phyloP scores from a whole-genome alignment of 2,113 vertebrate genomes.

The Balaeniceps rex region DNA sequence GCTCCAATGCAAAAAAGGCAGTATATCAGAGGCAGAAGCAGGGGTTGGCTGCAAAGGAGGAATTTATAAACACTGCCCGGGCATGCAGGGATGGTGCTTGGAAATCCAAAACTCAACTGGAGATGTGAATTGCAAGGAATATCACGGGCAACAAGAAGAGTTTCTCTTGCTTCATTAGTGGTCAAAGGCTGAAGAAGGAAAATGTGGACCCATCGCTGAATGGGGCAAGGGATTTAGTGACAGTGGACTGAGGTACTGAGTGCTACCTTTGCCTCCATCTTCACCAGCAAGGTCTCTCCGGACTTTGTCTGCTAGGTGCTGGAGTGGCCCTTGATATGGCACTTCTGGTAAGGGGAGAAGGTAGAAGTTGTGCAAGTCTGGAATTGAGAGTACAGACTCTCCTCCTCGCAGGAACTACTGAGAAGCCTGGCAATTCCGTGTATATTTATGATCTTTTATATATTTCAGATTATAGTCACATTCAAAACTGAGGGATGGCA shows the following conservation, averaged over 20 bases:
- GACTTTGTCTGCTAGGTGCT: background rate
- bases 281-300: background rate
- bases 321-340: background rate
- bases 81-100: background rate
- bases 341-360: background rate
- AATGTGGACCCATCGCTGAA: accelerated
- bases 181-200: background rate
- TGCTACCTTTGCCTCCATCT: background rate
- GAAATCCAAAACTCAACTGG: background rate
- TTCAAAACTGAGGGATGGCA: background rate
- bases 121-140: background rate
- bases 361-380: background rate
- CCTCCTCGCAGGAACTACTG: background rate
- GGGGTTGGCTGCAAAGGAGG: background rate
- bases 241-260: background rate
- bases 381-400: background rate
- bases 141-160: background rate
- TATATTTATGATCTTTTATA: background rate
- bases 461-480: background rate
- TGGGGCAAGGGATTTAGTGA: background rate
- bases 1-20: background rate
- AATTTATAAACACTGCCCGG: background rate
- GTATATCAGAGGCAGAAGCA: background rate
- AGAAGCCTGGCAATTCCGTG: background rate
- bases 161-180: background rate